A percentile compares a stretch with the other conserved stretches of the same genome.
Evolutionary conservation across 2,113 vertebrate species (phyloP).

Genomic region (human (Homo sapiens)): DNA sequence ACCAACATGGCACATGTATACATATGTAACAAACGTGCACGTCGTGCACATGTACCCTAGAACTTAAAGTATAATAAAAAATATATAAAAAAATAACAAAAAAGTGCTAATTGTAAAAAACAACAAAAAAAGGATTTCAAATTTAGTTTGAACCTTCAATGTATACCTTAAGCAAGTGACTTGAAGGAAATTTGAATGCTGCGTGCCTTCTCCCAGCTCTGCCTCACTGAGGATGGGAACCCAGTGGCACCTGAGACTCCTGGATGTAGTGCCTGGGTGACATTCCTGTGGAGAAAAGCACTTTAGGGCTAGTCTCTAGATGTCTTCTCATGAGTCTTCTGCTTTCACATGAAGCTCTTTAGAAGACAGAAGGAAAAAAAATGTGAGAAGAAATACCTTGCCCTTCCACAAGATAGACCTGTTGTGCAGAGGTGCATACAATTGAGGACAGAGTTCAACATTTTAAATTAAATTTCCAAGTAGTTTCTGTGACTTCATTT

Average conservation of each 20-base stretch:
- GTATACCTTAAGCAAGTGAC: background rate
- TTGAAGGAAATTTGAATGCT: background rate
- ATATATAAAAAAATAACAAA: no score
- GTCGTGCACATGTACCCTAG: no score
- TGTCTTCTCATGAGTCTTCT: background rate
- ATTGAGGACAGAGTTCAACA: background rate
- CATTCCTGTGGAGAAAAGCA: no score
- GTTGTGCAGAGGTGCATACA: background rate
- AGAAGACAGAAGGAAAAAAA: background rate
- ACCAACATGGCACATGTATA: no score
- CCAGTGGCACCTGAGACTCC: no score
- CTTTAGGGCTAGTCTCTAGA: background rate
- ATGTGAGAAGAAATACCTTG: background rate
- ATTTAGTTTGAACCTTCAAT: background rate
- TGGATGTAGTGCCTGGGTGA: no score
- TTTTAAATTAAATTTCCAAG: constrained; percentile 29
- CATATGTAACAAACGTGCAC: no score
- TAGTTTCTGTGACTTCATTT: background rate
- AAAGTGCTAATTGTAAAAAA: background rate
- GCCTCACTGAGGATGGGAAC: no score
- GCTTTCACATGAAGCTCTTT: background rate
- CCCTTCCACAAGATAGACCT: background rate
- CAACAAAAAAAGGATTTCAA: background rate
- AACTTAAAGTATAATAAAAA: no score
- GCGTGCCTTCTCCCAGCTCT: no score